These are phyloP conservation scores for Microcebus griseorufus DNA, from an alignment of 2,113 vertebrate species.

Conservation along the genomic window DNA sequence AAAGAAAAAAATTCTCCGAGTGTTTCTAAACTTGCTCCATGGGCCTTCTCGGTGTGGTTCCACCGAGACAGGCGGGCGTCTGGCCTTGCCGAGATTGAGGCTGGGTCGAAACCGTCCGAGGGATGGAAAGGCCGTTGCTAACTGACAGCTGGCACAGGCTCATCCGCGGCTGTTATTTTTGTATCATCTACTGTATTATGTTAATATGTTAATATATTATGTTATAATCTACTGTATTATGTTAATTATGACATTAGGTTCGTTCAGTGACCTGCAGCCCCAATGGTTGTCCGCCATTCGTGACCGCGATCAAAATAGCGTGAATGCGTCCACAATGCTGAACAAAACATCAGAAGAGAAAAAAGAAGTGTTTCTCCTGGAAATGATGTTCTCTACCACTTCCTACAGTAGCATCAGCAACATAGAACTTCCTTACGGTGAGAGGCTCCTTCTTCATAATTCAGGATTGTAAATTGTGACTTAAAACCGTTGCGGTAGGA, in stretches of 20 bases:
- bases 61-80: rapidly evolving
- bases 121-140: neutral
- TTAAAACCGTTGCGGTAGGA: conserved; percentile 32
- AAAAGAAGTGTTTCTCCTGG: neutral
- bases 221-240: too few species aligned
- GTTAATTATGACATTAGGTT: conserved; percentile 26
- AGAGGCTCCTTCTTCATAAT: neutral
- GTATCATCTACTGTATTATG: neutral
- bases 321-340: neutral
- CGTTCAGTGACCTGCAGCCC: neutral
- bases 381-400: neutral
- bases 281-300: neutral
- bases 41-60: neutral
- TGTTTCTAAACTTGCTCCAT: neutral
- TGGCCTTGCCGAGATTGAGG: too few species aligned
- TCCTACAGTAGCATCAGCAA: neutral
- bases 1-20: neutral
- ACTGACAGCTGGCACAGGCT: neutral
- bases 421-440: conserved; percentile 1
- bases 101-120: neutral
- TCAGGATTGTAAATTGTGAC: conserved; percentile 66
- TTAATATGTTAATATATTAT: neutral
- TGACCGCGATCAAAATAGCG: neutral
- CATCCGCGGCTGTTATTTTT: too few species aligned
- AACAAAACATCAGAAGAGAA: neutral